Percentiles rank a stretch among this genome's conserved stretches.
Conservation (phyloP, 2,888 invertebrate species). For the Phortica okadai region DNA sequence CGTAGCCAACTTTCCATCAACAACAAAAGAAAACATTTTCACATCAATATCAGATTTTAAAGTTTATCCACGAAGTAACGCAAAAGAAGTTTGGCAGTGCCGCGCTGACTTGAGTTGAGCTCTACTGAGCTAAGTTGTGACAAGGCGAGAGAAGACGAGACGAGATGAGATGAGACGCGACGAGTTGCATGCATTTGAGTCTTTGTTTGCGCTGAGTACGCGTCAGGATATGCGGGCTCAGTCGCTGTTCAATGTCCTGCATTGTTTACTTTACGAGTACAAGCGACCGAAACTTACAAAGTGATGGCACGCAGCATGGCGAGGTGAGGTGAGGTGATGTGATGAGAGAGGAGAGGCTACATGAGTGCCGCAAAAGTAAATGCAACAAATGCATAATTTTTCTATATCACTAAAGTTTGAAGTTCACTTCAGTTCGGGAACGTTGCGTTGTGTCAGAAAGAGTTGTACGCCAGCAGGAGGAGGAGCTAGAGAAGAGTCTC, state of each 20-base stretch:
- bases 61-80: constrained; percentile 31
- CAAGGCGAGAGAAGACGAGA: too few species aligned
- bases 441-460: not conserved
- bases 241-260: constrained; percentile 17
- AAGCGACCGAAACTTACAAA: not conserved
- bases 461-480: too few species aligned
- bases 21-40: constrained; percentile 32
- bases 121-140: too few species aligned
- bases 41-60: constrained; percentile 40
- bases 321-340: too few species aligned
- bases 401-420: constrained; percentile 16
- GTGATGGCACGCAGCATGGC: too few species aligned
- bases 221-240: constrained; percentile 18
- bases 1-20: constrained; percentile 27
- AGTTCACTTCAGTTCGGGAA: not conserved
- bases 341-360: not conserved
- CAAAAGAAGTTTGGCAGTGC: not conserved
- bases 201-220: constrained; percentile 9
- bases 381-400: constrained; percentile 27
- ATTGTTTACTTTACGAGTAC: constrained; percentile 16
- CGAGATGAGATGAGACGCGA: not conserved
- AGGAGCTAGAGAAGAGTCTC: not conserved
- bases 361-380: not conserved
- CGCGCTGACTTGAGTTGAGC: not conserved
- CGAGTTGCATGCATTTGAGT: constrained; percentile 3